Base-by-base conservation (phyloP, 2,113 vertebrate genomes). In the Labeo rohita region DNA sequence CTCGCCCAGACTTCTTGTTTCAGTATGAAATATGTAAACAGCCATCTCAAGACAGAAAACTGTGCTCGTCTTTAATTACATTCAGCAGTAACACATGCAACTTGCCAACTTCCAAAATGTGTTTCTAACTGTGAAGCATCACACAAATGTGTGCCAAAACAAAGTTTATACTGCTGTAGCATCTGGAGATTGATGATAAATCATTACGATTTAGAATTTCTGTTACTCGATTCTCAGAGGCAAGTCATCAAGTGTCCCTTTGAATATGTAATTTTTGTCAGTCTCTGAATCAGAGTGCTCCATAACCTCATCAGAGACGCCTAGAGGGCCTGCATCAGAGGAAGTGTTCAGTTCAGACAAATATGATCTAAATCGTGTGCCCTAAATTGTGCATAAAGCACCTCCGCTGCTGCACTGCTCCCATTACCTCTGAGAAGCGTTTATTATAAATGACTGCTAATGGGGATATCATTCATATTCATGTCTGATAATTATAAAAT, bases 391-490 rank as follows among this genome's bases (percentile, higher is more conserved):
- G 75, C 16, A 70, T 70, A 43, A 72, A 52, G n/a, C 9, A 15
- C 76, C 45, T 75, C 45, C n/a, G 12, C 45, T 54, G 28, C 50
- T 28, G 78, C 56, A 18, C 59, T 52, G 6, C 34, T 70, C 49
- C 56, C 39, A 15, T 50, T 45, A 88, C 13, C 8, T 56, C 11
- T 88, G 56, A 82, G 43, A 83, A 77, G 28, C 54, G n/a, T 68
- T 15, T 75, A 39, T 78, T 34, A 84, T 54, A 47, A 80, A 21
- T 49, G 9, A 34, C 79, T 72, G 65, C 65, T 83, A 84, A 84
- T 84, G 28, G 74, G 50, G 47, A 73, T 66, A 66, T 61, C 70
- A 80, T 73, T 63, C 21, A 61, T 70, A 70, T 86, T 80, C 59
- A 61, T 50, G 63, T 43, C 34, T 74, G 76, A 74, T 68, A 49